phyloP scores from a whole-genome alignment of 2,797 vertebrate species.

The Buphagus erythrorhynchus region DNA sequence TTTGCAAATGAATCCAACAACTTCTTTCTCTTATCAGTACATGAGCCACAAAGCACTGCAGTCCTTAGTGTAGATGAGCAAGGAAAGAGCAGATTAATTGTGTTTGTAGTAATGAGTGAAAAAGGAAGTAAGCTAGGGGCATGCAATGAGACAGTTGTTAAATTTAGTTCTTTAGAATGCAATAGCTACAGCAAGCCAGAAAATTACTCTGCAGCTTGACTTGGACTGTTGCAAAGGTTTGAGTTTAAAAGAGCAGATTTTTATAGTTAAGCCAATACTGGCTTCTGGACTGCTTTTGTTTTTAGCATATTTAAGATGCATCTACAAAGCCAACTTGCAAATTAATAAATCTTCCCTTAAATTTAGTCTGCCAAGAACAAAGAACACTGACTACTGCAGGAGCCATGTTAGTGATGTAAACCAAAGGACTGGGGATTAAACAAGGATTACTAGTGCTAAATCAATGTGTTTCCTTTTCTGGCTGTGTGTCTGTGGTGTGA shows the following conservation, averaged over 20 bases:
- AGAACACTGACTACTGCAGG: slow-evolving; percentile 42
- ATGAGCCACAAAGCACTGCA: not conserved
- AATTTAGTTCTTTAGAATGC: not conserved
- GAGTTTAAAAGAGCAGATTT: slow-evolving; percentile 1
- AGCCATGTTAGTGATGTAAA: slow-evolving; percentile 57
- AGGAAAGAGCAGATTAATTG: not conserved
- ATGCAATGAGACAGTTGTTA: not conserved
- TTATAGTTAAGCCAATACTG: slow-evolving; percentile 3
- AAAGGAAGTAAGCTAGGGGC: not conserved
- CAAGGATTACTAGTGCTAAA: slow-evolving; percentile 49
- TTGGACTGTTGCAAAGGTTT: not conserved
- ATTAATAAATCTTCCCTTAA: slow-evolving; percentile 59
- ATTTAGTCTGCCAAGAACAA: slow-evolving; percentile 43
- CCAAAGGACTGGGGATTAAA: slow-evolving; percentile 58
- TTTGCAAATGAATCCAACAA: slow-evolving; percentile 40
- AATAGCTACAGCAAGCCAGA: not conserved
- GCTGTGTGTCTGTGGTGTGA: slow-evolving; percentile 35
- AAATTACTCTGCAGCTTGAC: not conserved
- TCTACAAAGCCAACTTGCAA: slow-evolving; percentile 48
- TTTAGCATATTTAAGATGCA: slow-evolving; percentile 33
- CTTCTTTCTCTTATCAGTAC: not conserved
- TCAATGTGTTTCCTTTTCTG: slow-evolving; percentile 64
- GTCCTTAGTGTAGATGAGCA: not conserved
- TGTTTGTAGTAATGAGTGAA: slow-evolving; percentile 11
- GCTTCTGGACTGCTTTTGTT: not conserved